These are phyloP conservation scores for Papilio polytes DNA, from an alignment of 1,140 invertebrate genomes.

Conservation along the genomic window DNA sequence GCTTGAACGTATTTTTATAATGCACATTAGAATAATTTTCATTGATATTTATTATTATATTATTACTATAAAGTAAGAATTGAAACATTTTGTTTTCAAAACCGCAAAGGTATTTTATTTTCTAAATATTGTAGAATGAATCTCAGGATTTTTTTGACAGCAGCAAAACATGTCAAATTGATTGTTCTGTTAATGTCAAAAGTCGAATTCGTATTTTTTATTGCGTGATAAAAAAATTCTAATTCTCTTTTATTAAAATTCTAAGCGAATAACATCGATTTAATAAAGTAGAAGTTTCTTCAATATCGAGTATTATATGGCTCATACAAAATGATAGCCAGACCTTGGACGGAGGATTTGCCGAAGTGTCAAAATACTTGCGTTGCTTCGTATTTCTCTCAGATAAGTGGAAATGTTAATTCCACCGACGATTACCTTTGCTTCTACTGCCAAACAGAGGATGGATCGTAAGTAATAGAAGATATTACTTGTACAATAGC, in stretches of 20 bases:
- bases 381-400: conserved; percentile 93
- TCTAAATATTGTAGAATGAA: too few relatives aligned
- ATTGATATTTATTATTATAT: too few relatives aligned
- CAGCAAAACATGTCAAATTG: too few relatives aligned
- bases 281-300: not conserved
- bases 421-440: conserved; percentile 93
- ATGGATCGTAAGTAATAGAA: conserved; percentile 81
- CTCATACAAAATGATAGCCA: conserved; percentile 65
- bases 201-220: not conserved
- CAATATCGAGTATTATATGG: not conserved
- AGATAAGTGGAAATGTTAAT: conserved; percentile 92
- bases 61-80: too few relatives aligned
- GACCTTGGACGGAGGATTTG: conserved; percentile 93
- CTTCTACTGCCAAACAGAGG: conserved; percentile 92
- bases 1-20: too few relatives aligned
- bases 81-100: too few relatives aligned
- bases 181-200: not conserved
- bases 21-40: too few relatives aligned
- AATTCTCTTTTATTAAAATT: not conserved
- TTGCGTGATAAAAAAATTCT: not conserved
- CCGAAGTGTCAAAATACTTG: conserved; percentile 92
- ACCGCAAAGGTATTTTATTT: too few relatives aligned
- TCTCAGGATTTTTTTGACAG: too few relatives aligned
- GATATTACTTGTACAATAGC: not conserved
- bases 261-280: not conserved